phyloP scores from a whole-genome alignment of 2,888 invertebrate species.

The Hofmannophila pseudospretella region DNA sequence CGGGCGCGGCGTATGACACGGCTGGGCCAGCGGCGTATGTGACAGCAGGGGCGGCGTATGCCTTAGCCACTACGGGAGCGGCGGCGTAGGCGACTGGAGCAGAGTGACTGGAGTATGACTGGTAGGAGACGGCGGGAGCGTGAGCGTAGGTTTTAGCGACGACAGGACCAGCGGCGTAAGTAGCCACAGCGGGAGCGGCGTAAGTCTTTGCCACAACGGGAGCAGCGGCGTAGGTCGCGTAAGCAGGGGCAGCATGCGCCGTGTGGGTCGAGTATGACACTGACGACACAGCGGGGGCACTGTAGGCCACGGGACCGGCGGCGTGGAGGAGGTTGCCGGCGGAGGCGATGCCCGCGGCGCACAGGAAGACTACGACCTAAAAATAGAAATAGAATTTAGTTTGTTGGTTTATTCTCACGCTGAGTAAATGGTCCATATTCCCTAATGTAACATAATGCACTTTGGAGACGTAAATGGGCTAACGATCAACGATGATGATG shows the following conservation, averaged over 20 bases:
- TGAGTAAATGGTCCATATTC: background rate
- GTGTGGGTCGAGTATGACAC: constrained; percentile 26
- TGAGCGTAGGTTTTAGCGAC: constrained; percentile 27
- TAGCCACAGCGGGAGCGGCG: constrained; percentile 17
- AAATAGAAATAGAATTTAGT: constrained; percentile 6
- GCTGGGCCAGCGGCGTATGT: constrained; percentile 30
- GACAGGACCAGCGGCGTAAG: constrained; percentile 48
- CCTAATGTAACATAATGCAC: no score
- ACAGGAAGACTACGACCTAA: constrained; percentile 75
- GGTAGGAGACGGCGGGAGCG: constrained; percentile 20
- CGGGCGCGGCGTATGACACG: constrained; percentile 40
- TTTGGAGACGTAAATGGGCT: no score
- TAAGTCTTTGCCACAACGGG: constrained; percentile 31
- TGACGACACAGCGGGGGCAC: constrained; percentile 65
- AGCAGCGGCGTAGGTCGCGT: constrained; percentile 24
- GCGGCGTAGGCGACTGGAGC: constrained; percentile 19
- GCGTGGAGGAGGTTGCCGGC: constrained; percentile 76
- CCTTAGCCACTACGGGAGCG: constrained; percentile 18
- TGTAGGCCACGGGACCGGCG: constrained; percentile 61
- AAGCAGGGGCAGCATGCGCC: constrained; percentile 20
- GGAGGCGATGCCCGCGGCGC: constrained; percentile 78
- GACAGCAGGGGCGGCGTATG: constrained; percentile 29
- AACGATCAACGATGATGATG: no score
- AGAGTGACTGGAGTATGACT: constrained; percentile 26
- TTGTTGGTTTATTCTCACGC: background rate